Conservation (phyloP, 2,888 invertebrate species). For the Ennomos quercinarius region DNA sequence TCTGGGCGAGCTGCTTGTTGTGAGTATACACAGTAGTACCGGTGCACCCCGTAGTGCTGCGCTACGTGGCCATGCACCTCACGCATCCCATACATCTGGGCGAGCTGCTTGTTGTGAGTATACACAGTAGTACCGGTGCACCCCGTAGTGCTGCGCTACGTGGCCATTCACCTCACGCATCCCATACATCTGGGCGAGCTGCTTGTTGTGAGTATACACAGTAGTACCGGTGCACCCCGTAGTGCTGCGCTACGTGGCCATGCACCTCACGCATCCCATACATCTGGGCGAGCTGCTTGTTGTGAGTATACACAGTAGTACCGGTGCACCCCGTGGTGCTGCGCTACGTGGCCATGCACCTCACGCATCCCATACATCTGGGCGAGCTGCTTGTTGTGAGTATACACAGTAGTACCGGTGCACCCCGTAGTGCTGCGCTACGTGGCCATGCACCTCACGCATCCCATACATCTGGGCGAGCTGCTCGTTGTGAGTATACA, state of each 20-base stretch:
- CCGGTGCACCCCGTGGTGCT: conserved; percentile 93
- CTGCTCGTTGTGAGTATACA: conserved; percentile 89
- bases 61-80: conserved; percentile 92
- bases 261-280: conserved; percentile 93
- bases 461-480: conserved; percentile 92
- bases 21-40: conserved; percentile 87
- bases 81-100: conserved; percentile 93
- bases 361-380: conserved; percentile 93
- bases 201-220: conserved; percentile 88
- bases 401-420: conserved; percentile 87
- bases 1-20: conserved; percentile 91
- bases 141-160: conserved; percentile 91
- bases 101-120: conserved; percentile 89
- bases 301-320: conserved; percentile 88
- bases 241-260: conserved; percentile 91
- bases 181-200: conserved; percentile 93
- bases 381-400: conserved; percentile 91
- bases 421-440: conserved; percentile 93
- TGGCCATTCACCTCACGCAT: conserved; percentile 93
- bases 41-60: conserved; percentile 93
- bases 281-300: conserved; percentile 92
- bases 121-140: conserved; percentile 91
- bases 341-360: conserved; percentile 91
- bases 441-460: conserved; percentile 92
- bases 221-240: conserved; percentile 93